Evolutionary conservation across 2,113 vertebrate genomes (phyloP).

Genomic region (Melanotaenia duboulayi): DNA sequence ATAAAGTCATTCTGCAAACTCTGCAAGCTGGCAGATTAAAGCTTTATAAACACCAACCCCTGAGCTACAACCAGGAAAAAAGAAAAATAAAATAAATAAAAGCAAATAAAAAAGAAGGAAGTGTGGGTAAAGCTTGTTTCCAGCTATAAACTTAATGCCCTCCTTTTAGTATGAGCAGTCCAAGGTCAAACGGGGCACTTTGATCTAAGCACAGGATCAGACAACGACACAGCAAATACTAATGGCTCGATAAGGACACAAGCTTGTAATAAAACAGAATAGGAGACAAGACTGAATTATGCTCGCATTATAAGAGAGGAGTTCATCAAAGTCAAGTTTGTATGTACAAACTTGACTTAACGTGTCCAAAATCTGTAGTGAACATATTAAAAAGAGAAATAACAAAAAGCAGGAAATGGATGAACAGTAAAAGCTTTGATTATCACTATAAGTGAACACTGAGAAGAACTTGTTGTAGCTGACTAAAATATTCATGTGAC

Average conservation of each 20-base stretch:
- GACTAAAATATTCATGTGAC: constrained; percentile 15
- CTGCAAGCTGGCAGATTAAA: not conserved
- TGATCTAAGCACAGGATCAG: constrained; percentile 19
- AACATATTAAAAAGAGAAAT: not conserved
- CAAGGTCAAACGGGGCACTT: not conserved
- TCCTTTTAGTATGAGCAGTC: not conserved
- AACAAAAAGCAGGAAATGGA: not conserved
- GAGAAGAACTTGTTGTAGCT: constrained; percentile 2
- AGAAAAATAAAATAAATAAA: not conserved
- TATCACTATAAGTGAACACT: not conserved
- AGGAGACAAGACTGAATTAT: constrained; percentile 29
- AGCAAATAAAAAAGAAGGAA: not conserved
- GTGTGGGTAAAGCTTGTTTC: constrained; percentile 8
- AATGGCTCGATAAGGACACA: constrained; percentile 1
- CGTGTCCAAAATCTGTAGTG: too few species aligned
- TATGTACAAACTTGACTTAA: too few species aligned
- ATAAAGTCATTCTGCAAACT: too few species aligned
- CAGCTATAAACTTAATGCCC: constrained; percentile 10
- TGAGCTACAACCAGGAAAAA: too few species aligned
- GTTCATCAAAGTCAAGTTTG: constrained; percentile 25
- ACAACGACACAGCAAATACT: constrained; percentile 13
- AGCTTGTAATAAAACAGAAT: constrained; percentile 23
- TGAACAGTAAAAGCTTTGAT: too few species aligned
- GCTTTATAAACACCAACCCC: not conserved
- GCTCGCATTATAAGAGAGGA: constrained; percentile 3